phyloP scores from a whole-genome alignment of 2,797 vertebrate genomes.

The Pseudopleuronectes americanus region DNA sequence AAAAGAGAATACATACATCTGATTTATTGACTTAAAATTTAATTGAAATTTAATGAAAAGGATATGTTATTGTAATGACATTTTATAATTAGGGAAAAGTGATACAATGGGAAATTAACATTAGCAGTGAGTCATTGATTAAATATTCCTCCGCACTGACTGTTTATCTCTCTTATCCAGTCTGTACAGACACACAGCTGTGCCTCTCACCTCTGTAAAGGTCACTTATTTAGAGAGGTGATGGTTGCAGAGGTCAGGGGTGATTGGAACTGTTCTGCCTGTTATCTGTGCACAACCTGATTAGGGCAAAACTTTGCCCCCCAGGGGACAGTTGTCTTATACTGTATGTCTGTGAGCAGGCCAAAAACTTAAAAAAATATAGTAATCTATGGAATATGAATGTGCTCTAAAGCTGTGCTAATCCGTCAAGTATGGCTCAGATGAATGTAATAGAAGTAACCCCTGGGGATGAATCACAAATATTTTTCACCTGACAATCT shows the following conservation, averaged over 20 bases:
- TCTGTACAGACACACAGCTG: conserved; percentile 13
- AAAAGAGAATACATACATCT: neutral
- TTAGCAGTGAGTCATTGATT: no score
- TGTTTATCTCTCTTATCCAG: neutral
- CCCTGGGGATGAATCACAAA: neutral
- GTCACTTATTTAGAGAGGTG: conserved; percentile 45
- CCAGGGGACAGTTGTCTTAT: accelerated
- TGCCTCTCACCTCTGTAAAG: neutral
- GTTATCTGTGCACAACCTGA: conserved; percentile 41
- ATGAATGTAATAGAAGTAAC: neutral
- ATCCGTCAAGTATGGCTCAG: neutral
- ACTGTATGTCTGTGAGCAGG: no score
- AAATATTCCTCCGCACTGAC: neutral
- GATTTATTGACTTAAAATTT: neutral
- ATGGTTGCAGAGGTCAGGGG: conserved; percentile 28
- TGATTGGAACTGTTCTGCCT: conserved; percentile 1
- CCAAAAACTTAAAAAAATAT: neutral
- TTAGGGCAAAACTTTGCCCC: conserved; percentile 5
- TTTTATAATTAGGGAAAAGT: no score
- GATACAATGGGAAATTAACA: no score
- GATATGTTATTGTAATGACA: no score
- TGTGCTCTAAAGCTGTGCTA: neutral
- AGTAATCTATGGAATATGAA: neutral
- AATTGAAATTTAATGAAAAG: neutral
- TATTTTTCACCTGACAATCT: neutral